Evolutionary conservation across 2,888 invertebrate species (phyloP).

Genomic region (Drosophila testacea): DNA sequence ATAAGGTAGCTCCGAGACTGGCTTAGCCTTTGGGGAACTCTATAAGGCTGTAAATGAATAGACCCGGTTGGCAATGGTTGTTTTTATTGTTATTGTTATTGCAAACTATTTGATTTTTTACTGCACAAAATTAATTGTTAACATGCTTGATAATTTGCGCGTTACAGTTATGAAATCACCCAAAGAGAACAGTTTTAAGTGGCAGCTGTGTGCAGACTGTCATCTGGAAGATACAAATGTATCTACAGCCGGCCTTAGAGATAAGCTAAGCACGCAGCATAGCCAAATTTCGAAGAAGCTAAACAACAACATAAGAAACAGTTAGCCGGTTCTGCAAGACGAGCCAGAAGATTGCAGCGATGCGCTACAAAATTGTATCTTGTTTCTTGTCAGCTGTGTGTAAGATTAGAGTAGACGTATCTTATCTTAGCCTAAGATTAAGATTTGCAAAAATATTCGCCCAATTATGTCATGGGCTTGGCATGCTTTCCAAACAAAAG

Average conservation of each 20-base stretch:
- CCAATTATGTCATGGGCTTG: conserved; percentile 65
- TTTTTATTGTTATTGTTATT: conserved; percentile 36
- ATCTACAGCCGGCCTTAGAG: conserved; percentile 43
- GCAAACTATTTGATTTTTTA: conserved; percentile 37
- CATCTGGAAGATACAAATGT: conserved; percentile 65
- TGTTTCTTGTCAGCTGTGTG: conserved; percentile 57
- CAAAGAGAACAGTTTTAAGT: conserved; percentile 25
- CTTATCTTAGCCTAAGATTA: conserved; percentile 39
- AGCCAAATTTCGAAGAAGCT: conserved; percentile 24
- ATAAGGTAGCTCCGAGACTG: conserved; percentile 49
- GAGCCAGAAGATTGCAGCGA: conserved; percentile 52
- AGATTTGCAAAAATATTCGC: conserved; percentile 62
- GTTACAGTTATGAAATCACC: conserved; percentile 66
- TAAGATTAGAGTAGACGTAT: conserved; percentile 56
- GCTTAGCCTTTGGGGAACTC: conserved; percentile 50
- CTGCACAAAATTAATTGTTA: conserved; percentile 62
- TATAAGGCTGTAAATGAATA: conserved; percentile 49
- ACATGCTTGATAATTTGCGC: conserved; percentile 40
- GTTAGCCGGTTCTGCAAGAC: conserved; percentile 77
- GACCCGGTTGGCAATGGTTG: conserved; percentile 67
- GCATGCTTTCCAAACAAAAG: too few relatives aligned
- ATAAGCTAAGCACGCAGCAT: conserved; percentile 64
- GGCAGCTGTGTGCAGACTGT: conserved; percentile 53
- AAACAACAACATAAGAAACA: conserved; percentile 49
- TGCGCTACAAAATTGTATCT: conserved; percentile 61